Evolutionary conservation across 1,140 invertebrate genomes (phyloP), one percentile per base, ranked within the genome.

Genomic region (Cardiocondyla obscurior): DNA sequence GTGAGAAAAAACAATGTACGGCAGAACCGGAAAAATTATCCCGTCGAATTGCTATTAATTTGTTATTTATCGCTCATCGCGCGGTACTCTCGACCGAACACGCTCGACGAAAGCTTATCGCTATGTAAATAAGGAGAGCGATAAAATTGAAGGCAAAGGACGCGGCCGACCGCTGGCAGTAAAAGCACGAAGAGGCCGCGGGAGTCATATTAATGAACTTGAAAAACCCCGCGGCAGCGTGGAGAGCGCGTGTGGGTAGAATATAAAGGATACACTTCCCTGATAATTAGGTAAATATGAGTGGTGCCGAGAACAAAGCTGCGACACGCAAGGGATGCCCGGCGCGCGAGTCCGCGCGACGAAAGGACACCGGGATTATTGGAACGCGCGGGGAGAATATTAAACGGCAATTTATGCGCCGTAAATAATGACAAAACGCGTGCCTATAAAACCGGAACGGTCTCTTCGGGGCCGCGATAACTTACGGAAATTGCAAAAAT

Each of bases 401-500:
- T 69, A 79, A 79, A 69, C 10, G 74, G 0, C 74, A 42, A 51
- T 79, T 79, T 79, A 69, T 53, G 25, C 10, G 22, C 46, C 33
- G 33, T 79, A 79, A 79, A 69, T 79, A 79, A 79, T 67, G 60
- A 79, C 62, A 53, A 53, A 79, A 79, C 30, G 46, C 74, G 46
- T 28, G 10, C 33, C 44, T 30, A 39, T 53, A 79, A 79, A 79
- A 69, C 55, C 33, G 30, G 10, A 67, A 69, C 49, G 42, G 49
- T 49, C 42, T 49, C 42, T 76, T 64, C 58, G 8, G 8, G 62
- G 10, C 28, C 25, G 53, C 39, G 39, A 30, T 60, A 74, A 74
- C 33, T 79, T 53, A 42, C 22, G 33, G 33, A 53, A 39, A 79
- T 67, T 67, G 33, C 62, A 53, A 53, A 65, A 53, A 36, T 53